Conservation (phyloP, 1,140 invertebrate species). For the Heliconius melpomene region DNA sequence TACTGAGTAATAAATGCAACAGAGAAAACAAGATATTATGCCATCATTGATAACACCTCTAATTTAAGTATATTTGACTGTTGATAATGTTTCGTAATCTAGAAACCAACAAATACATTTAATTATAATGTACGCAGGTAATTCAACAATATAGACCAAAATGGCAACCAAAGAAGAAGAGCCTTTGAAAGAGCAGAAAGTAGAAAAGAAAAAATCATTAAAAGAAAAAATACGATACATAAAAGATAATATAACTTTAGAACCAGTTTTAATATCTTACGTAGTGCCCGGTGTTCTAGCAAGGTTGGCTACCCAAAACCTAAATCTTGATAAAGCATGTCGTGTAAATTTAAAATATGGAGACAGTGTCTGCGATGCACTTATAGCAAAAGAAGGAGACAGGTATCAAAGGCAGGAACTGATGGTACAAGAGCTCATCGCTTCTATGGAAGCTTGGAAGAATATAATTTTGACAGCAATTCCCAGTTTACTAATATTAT, state of each 20-base stretch:
- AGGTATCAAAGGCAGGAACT: constrained; percentile 71
- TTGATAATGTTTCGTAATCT: not conserved
- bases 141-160: constrained; percentile 17
- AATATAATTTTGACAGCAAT: constrained; percentile 68
- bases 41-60: not conserved
- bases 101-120: constrained; percentile 17
- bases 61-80: not conserved
- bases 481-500: constrained; percentile 80
- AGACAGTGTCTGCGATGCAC: constrained; percentile 77
- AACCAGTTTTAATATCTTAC: constrained; percentile 81
- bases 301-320: constrained; percentile 80
- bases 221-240: constrained; percentile 74
- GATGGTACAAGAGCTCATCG: constrained; percentile 79
- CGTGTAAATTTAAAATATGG: constrained; percentile 81
- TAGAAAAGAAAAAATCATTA: constrained; percentile 67
- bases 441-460: constrained; percentile 80
- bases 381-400: constrained; percentile 65
- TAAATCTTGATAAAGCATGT: constrained; percentile 84
- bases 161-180: constrained; percentile 56
- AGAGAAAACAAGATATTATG: not conserved
- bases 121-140: constrained; percentile 19
- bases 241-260: constrained; percentile 79
- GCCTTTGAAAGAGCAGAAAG: constrained; percentile 55
- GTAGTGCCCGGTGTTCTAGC: constrained; percentile 79
- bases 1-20: not conserved